These are phyloP conservation scores for Orthochromis malagaraziensis DNA, from an alignment of 2,113 vertebrate species.

Conservation along the genomic window DNA sequence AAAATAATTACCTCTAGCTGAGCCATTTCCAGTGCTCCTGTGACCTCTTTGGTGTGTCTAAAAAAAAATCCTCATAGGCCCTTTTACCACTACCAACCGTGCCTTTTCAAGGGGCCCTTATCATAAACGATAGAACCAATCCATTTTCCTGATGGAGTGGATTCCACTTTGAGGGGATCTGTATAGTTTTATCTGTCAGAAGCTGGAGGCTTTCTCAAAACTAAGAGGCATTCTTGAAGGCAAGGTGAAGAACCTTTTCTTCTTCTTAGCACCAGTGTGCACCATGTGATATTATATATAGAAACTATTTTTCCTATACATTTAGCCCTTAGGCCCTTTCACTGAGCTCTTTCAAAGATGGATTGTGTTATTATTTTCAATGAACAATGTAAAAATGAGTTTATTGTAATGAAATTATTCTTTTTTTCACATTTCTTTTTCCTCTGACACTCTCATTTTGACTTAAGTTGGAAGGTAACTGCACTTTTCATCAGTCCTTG, in stretches of 20 bases:
- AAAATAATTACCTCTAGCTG: constrained; percentile 5
- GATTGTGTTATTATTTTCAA: background rate
- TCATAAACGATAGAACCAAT: constrained; percentile 21
- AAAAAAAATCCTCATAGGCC: background rate
- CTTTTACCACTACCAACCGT: background rate
- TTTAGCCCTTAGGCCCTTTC: background rate
- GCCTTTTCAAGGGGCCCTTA: background rate
- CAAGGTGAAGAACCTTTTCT: background rate
- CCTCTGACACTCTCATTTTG: background rate
- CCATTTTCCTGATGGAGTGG: constrained; percentile 34
- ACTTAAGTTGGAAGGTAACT: background rate
- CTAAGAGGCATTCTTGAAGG: background rate
- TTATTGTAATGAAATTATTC: background rate
- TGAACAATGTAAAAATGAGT: background rate
- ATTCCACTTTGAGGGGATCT: constrained; percentile 9
- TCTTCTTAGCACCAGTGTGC: background rate
- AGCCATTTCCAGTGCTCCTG: background rate
- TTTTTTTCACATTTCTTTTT: background rate
- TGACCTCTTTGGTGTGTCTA: constrained; percentile 8
- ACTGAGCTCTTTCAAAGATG: background rate
- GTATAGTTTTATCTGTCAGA: constrained; percentile 13
- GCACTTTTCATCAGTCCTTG: background rate
- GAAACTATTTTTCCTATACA: background rate
- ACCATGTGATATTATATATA: background rate
- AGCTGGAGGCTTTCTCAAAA: background rate